Base-by-base conservation (phyloP, 1,140 invertebrate genomes). In the Dinothrombium tinctorium region DNA sequence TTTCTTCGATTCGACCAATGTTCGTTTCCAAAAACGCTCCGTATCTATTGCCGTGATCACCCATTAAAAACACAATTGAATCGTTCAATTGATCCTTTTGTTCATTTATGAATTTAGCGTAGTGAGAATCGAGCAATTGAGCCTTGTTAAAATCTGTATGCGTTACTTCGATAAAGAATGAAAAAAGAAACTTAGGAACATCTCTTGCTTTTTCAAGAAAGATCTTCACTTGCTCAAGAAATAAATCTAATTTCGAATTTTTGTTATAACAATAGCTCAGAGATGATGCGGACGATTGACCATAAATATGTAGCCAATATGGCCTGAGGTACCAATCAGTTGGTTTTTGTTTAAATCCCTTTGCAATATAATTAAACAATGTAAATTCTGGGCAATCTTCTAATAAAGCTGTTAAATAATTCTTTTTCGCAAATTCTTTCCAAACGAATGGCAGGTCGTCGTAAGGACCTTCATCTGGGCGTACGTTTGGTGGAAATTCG, bases 271-370 rank as follows among this genome's bases (percentile, higher is more conserved):
- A 47, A 20, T n/a, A 21, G 20, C 21, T 37, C 5, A 24, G 40
- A 36, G 20, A 24, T 35, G 25, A 14, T 2, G 40, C 15, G 22
- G 43, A 35, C 19, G 49, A 41, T 0, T 49, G 44, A 11, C 17
- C 9, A 21, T 37, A 26, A 11, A 46, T 24, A 14, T 19, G 25
- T 6, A 53, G 37, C 33, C 47, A 69, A 53, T 76, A 80, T 0
- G 77, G 73, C 35, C 75, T 59, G 24, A 74, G 60, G 48, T 82
- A 83, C 51, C 78, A 83, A 54, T 86, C 76, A 0, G 74, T 76
- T 0, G 81, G 80, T 17, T 68, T 68, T 20, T 69, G 59, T 9
- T 65, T 57, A 53, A 86, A 89, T 2, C 81, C 81, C 24, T 32
- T 31, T 3, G 8, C 37, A 2, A 32, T 12, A 14, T 76, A 84